Percentiles rank a stretch among this genome's conserved stretches.
Conservation (phyloP, 2,797 vertebrate species). For the Muraenolepis orangiensis region DNA sequence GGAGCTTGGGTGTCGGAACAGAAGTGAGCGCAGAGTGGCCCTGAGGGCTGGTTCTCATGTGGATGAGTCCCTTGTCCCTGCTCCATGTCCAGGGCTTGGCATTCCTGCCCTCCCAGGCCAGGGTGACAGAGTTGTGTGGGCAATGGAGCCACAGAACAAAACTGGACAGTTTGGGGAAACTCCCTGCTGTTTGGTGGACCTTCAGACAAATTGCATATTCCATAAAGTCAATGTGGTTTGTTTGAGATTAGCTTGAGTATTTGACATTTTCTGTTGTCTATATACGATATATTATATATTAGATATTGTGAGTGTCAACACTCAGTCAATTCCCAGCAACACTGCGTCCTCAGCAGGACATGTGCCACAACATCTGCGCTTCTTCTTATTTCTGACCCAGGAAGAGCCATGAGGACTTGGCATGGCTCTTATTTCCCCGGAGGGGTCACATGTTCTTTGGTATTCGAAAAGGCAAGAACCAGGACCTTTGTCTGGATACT, state of each 20-base stretch:
- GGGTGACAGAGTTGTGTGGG: slow-evolving; percentile 17
- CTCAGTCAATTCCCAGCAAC: slow-evolving; percentile 43
- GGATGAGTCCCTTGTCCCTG: slow-evolving; percentile 40
- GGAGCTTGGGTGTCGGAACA: slow-evolving; percentile 48
- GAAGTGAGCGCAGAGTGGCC: slow-evolving; percentile 44
- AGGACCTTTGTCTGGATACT: slow-evolving; percentile 64
- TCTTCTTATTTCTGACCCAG: slow-evolving; percentile 61
- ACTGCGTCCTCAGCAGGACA: slow-evolving; percentile 50
- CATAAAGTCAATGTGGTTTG: background rate
- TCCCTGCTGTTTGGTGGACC: slow-evolving; percentile 12
- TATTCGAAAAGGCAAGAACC: slow-evolving; percentile 64
- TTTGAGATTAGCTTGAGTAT: background rate
- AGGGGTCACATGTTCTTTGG: slow-evolving; percentile 75
- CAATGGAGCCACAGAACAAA: slow-evolving; percentile 24
- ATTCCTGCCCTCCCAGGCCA: slow-evolving; percentile 28
- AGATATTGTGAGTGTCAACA: slow-evolving; percentile 34
- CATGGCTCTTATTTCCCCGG: slow-evolving; percentile 54
- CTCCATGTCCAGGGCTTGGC: slow-evolving; percentile 35
- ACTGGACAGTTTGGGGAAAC: slow-evolving; percentile 21
- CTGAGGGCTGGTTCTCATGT: slow-evolving; percentile 31
- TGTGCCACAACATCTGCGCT: slow-evolving; percentile 57
- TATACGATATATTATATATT: too few species aligned
- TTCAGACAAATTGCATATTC: background rate
- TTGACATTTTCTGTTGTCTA: background rate
- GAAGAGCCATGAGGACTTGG: slow-evolving; percentile 45